phyloP scores from a whole-genome alignment of 2,888 invertebrate genomes.

The Acrobasis repandana region DNA sequence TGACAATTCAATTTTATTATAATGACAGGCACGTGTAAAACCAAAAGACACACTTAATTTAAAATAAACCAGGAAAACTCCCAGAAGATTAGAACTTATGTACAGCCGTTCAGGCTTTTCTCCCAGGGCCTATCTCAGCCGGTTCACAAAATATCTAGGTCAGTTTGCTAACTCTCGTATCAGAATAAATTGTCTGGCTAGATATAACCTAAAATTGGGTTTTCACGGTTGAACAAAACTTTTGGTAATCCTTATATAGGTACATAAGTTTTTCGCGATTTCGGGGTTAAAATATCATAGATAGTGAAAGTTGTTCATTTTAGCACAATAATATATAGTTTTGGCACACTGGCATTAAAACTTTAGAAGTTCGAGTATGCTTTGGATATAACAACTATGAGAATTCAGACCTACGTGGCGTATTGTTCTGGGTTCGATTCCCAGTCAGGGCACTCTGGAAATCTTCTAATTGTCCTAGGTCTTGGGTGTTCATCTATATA shows the following conservation, averaged over 20 bases:
- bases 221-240: background rate
- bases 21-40: too few relatives aligned
- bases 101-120: background rate
- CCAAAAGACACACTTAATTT: background rate
- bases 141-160: conserved; percentile 6
- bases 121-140: background rate
- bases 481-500: too few relatives aligned
- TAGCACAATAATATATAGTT: too few relatives aligned
- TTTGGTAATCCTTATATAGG: background rate
- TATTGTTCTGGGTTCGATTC: too few relatives aligned
- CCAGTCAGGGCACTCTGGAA: too few relatives aligned
- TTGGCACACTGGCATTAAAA: too few relatives aligned
- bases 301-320: background rate
- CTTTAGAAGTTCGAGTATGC: too few relatives aligned
- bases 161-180: conserved; percentile 1
- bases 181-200: conserved; percentile 14
- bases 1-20: too few relatives aligned
- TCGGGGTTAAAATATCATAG: background rate
- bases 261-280: background rate
- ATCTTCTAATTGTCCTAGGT: too few relatives aligned
- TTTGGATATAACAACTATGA: too few relatives aligned
- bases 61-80: background rate
- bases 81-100: background rate
- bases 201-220: background rate
- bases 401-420: too few relatives aligned